phyloP scores from a whole-genome alignment of 1,140 invertebrate genomes.

The Plutomurus gul region DNA sequence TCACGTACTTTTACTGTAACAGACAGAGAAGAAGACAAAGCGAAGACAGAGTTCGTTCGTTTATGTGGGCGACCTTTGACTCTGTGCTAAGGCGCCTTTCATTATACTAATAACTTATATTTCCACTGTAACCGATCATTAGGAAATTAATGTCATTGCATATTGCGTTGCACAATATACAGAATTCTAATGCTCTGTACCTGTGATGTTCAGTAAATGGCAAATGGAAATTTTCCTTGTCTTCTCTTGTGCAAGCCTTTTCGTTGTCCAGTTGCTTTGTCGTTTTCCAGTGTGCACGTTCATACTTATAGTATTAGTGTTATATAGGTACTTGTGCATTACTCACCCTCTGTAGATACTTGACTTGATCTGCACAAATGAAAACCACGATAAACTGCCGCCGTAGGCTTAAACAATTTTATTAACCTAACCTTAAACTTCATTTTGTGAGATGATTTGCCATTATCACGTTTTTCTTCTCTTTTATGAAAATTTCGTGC shows the following conservation, averaged over 20 bases:
- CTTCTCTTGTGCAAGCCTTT: neutral
- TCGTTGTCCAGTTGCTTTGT: neutral
- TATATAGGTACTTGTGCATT: neutral
- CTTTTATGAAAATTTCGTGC: neutral
- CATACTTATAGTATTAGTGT: neutral
- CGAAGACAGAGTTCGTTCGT: neutral
- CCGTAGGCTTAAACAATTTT: slow-evolving; percentile 15
- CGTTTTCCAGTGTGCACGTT: neutral
- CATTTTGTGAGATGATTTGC: slow-evolving; percentile 2
- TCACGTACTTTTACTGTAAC: slow-evolving; percentile 27
- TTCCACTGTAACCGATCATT: slow-evolving; percentile 37
- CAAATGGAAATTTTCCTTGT: too few species aligned
- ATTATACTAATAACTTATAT: slow-evolving; percentile 42
- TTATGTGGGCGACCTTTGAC: slow-evolving; percentile 39
- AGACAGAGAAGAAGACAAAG: neutral
- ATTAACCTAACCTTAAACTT: slow-evolving; percentile 25
- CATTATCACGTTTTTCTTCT: slow-evolving; percentile 7
- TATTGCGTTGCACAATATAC: slow-evolving; percentile 16
- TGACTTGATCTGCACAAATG: neutral
- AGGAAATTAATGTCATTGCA: slow-evolving; percentile 43
- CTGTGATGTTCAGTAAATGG: too few species aligned
- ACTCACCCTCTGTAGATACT: neutral
- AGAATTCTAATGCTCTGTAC: too few species aligned
- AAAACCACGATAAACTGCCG: neutral
- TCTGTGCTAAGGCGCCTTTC: slow-evolving; percentile 43